These are phyloP conservation scores for Ctenopoma multispine DNA, from an alignment of 2,797 vertebrate genomes.

Conservation along the genomic window DNA sequence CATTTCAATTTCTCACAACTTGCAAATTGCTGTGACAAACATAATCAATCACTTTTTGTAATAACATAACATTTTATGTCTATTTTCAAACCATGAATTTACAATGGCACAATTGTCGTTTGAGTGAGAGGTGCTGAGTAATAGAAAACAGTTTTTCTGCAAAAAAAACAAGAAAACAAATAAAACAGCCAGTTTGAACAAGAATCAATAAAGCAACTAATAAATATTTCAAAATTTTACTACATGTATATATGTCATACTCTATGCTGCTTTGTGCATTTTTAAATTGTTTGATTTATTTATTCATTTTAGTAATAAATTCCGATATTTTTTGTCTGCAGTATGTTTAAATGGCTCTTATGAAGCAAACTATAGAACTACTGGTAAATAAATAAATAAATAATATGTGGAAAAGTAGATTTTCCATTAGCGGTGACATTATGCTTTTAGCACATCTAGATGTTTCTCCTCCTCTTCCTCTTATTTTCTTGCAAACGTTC, in stretches of 20 bases:
- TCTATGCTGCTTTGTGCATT: no score
- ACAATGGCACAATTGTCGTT: background rate
- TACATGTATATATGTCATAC: background rate
- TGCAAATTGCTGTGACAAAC: conserved; percentile 13
- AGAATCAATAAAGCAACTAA: background rate
- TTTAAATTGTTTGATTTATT: no score
- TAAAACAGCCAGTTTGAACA: background rate
- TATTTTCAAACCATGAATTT: background rate
- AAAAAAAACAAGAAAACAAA: background rate
- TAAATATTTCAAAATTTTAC: background rate
- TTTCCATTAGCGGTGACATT: background rate
- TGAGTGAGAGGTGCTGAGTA: background rate
- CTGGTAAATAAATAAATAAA: background rate
- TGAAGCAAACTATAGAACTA: background rate
- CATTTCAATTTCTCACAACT: conserved; percentile 38
- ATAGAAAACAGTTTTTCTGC: background rate
- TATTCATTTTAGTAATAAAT: no score
- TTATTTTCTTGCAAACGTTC: conserved; percentile 11
- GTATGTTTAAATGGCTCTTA: background rate
- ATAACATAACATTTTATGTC: background rate
- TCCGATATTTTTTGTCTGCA: background rate
- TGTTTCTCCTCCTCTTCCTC: conserved; percentile 24
- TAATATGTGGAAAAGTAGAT: background rate
- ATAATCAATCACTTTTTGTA: conserved; percentile 14
- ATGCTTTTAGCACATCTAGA: conserved; percentile 20